These are phyloP conservation scores for Semotilus atromaculatus DNA, from an alignment of 2,797 vertebrate species.

Conservation along the genomic window DNA sequence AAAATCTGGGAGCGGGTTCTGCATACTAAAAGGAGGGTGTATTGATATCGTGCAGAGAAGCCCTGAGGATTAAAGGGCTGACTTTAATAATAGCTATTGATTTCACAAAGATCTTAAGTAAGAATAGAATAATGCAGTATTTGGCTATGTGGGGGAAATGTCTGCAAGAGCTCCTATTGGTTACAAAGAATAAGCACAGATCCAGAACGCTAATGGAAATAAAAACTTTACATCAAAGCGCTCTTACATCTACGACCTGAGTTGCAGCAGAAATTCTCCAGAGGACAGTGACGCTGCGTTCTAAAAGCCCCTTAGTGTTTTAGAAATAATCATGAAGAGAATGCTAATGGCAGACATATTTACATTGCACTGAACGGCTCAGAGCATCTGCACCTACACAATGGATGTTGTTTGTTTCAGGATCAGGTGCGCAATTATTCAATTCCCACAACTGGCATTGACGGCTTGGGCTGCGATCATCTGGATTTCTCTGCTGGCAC, in stretches of 20 bases:
- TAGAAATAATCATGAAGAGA: conserved; percentile 42
- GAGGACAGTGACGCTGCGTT: neutral
- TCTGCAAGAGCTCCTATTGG: conserved; percentile 22
- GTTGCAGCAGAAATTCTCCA: conserved; percentile 20
- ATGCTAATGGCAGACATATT: conserved; percentile 36
- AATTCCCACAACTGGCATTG: conserved; percentile 49
- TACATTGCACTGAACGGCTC: conserved; percentile 5
- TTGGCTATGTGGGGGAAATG: conserved; percentile 31
- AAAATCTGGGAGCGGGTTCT: conserved; percentile 14
- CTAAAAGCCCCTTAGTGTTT: conserved; percentile 22
- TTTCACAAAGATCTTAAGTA: conserved; percentile 45
- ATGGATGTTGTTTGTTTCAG: conserved; percentile 47
- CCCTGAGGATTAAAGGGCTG: conserved; percentile 36
- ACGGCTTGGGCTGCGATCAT: conserved; percentile 39
- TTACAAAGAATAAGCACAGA: conserved; percentile 15
- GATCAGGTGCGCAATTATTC: conserved; percentile 47
- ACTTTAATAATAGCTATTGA: conserved; percentile 50
- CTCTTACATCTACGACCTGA: conserved; percentile 2
- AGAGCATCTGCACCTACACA: conserved; percentile 28
- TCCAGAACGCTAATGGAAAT: conserved; percentile 32
- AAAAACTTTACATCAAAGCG: conserved; percentile 40
- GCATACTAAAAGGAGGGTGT: conserved; percentile 32
- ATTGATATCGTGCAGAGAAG: conserved; percentile 32
- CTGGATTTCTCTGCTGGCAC: conserved; percentile 68
- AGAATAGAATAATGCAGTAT: conserved; percentile 30